Conservation (phyloP, 2,113 vertebrate genomes). For the Grus americana region DNA sequence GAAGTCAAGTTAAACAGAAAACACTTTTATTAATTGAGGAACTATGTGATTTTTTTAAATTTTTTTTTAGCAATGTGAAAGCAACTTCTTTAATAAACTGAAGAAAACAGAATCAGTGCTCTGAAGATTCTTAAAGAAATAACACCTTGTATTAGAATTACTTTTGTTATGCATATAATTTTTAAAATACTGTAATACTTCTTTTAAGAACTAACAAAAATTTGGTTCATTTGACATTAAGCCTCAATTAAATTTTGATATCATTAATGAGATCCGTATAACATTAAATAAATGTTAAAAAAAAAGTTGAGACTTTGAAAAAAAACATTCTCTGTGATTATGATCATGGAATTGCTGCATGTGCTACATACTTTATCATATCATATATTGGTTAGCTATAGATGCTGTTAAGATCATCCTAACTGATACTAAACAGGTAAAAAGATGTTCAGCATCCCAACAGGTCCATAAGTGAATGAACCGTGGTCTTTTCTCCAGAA, state of each 20-base stretch:
- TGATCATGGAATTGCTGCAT: neutral
- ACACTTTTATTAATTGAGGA: neutral
- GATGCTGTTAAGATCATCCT: neutral
- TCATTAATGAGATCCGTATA: neutral
- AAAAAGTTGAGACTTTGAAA: neutral
- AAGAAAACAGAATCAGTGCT: neutral
- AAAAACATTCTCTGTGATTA: neutral
- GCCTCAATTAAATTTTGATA: neutral
- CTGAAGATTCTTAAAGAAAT: neutral
- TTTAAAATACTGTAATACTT: neutral
- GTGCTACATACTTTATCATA: neutral
- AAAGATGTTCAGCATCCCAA: neutral
- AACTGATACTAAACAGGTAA: neutral
- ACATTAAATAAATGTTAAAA: neutral
- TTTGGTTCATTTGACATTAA: neutral
- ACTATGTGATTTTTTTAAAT: neutral
- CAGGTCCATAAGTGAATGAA: neutral
- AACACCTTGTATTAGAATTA: rapidly evolving
- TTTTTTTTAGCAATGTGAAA: neutral
- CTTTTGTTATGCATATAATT: neutral
- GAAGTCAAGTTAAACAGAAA: neutral
- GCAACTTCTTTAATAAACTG: neutral
- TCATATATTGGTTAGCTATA: neutral
- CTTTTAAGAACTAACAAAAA: neutral
- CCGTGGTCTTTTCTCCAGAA: neutral